Percentiles rank a stretch among this genome's conserved stretches.
phyloP scores from a whole-genome alignment of 2,797 vertebrate species.

The Lacerta agilis region DNA sequence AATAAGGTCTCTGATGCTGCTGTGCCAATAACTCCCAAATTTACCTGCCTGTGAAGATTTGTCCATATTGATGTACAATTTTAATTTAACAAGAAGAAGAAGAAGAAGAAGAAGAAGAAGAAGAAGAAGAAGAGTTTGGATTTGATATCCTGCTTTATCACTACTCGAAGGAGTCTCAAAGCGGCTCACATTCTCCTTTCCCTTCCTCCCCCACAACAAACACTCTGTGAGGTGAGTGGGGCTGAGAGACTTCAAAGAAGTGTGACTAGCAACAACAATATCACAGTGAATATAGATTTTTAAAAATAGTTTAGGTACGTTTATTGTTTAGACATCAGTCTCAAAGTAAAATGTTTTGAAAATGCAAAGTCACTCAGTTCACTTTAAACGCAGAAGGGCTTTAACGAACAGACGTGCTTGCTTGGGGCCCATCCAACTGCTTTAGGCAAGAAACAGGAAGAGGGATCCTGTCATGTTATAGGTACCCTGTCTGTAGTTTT shows the following conservation, averaged over 20 bases:
- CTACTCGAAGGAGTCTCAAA: no score
- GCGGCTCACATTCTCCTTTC: no score
- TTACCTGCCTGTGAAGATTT: background rate
- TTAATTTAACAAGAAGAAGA: no score
- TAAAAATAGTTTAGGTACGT: background rate
- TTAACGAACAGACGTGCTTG: slow-evolving; percentile 15
- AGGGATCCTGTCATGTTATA: slow-evolving; percentile 56
- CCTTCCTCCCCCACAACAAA: no score
- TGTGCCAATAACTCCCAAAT: background rate
- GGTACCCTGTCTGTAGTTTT: slow-evolving; percentile 49
- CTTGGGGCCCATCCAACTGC: slow-evolving; percentile 36
- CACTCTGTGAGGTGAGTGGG: no score
- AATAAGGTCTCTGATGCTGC: background rate
- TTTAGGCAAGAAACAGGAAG: slow-evolving; percentile 45
- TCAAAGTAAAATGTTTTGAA: background rate
- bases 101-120: no score
- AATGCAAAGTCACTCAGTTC: background rate
- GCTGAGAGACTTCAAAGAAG: no score
- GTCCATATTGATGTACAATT: background rate
- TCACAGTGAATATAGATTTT: background rate
- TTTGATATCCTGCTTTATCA: no score
- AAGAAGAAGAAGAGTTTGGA: no score
- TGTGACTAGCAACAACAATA: background rate
- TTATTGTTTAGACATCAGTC: background rate
- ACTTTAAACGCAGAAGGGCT: slow-evolving; percentile 13